Conservation (phyloP, 2,113 vertebrate genomes). For the Rostratula benghalensis region DNA sequence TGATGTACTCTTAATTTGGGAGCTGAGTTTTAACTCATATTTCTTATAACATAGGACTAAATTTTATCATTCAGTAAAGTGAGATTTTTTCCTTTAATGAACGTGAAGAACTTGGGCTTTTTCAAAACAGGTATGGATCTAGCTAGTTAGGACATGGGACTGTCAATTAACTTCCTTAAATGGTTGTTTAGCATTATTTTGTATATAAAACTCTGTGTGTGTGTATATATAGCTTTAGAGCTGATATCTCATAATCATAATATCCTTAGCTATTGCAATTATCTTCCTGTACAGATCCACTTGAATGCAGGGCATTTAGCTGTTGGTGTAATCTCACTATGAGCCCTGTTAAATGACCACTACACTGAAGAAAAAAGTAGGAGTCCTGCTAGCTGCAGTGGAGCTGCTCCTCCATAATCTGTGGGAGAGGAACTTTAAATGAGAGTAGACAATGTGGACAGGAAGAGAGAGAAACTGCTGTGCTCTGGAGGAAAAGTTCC, state of each 20-base stretch:
- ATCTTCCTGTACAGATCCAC: not conserved
- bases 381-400: not conserved
- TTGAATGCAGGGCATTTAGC: not conserved
- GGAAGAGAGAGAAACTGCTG: not conserved
- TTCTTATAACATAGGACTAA: not conserved
- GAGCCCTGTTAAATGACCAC: not conserved
- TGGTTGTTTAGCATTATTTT: not conserved
- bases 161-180: not conserved
- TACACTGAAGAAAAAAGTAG: accelerated
- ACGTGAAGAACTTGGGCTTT: not conserved
- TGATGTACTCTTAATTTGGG: not conserved
- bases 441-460: not conserved
- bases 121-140: not conserved
- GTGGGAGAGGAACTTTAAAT: not conserved
- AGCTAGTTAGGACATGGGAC: not conserved
- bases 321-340: not conserved
- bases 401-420: not conserved
- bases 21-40: not conserved
- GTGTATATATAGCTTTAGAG: accelerated
- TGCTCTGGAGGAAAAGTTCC: not conserved
- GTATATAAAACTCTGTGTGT: not conserved
- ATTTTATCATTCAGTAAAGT: not conserved
- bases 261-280: not conserved
- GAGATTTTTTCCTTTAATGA: not conserved
- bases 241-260: not conserved